Evolutionary conservation across 2,797 vertebrate genomes (phyloP), one percentile per base, ranked within the genome.

Genomic region (Amblyopsis hoosieri): DNA sequence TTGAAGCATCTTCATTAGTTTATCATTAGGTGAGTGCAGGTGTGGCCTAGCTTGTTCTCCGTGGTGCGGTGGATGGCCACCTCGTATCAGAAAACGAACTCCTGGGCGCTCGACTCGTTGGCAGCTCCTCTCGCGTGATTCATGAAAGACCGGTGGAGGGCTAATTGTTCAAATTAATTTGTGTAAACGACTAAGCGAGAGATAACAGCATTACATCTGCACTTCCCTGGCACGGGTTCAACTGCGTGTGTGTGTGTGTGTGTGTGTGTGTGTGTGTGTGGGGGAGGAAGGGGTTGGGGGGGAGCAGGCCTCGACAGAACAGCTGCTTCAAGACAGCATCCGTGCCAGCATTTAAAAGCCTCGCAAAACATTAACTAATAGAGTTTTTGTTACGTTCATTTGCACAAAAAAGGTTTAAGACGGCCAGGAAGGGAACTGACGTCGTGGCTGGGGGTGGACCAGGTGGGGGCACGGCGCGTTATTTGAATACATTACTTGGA

Each of bases 131-230:
- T 84, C 92, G 93, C 93, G 93, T 94, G 95, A 98, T 95, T 97
- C 94, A 96, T 96, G 94, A 94, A 94, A 92, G 92, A 94, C 94
- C 92, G 89, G 94, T 92, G 93, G 94, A 95, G 94, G 94, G 95
- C 95, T 97, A 98, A 98, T 96, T 96, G 94, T 96, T 97, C 93
- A 95, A 95, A 96, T 96, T 96, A 96, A 98, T 97, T 97, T 96
- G 94, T 87, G 92, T 96, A 95, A 97, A 96, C 91, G 93, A 95
- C 94, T 95, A 96, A 97, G 94, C 94, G 93, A 95, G 94, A 96
- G 95, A 97, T 97, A 97, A 97, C 95, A 96, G 95, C 95, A 96
- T 96, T 97, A 96, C 95, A 96, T 97, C 95, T 96, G 95, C 94
- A 94, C 94, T 94, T 95, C 91, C 93, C 93, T 96, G 96, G 96